These are phyloP conservation scores for Notoglanidium macrostoma DNA, from an alignment of 2,797 vertebrate genomes.

Conservation along the genomic window DNA sequence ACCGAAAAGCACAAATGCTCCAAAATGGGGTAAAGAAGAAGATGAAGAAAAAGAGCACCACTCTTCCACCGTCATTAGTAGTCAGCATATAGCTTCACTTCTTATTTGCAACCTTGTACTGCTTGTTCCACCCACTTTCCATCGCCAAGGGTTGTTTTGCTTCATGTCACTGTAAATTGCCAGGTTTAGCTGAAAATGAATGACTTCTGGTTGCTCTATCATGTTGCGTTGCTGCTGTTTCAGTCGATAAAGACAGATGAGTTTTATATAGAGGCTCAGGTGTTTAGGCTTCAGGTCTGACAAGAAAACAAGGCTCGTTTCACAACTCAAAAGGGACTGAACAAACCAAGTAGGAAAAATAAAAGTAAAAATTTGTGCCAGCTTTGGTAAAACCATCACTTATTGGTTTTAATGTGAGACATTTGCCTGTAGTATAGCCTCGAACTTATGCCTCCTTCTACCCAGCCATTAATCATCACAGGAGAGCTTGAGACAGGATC, in stretches of 20 bases:
- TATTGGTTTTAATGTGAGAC: neutral
- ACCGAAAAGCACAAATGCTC: neutral
- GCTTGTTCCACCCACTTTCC: neutral
- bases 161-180: conserved; percentile 1
- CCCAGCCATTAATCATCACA: neutral
- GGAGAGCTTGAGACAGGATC: neutral
- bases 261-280: neutral
- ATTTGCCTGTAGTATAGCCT: too few relatives aligned
- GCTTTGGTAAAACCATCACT: too few relatives aligned
- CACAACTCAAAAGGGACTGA: neutral
- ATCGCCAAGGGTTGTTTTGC: neutral
- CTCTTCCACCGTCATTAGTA: neutral
- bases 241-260: neutral
- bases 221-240: neutral
- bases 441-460: neutral
- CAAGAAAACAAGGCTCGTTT: neutral
- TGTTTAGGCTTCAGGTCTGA: neutral
- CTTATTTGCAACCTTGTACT: neutral
- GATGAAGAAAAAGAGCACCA: neutral
- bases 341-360: neutral
- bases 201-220: conserved; percentile 6
- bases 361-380: neutral
- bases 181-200: neutral
- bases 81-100: neutral
- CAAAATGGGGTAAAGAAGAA: neutral